These are phyloP conservation scores for Trichogramma evanescens DNA, from an alignment of 2,888 invertebrate species.

Conservation along the genomic window DNA sequence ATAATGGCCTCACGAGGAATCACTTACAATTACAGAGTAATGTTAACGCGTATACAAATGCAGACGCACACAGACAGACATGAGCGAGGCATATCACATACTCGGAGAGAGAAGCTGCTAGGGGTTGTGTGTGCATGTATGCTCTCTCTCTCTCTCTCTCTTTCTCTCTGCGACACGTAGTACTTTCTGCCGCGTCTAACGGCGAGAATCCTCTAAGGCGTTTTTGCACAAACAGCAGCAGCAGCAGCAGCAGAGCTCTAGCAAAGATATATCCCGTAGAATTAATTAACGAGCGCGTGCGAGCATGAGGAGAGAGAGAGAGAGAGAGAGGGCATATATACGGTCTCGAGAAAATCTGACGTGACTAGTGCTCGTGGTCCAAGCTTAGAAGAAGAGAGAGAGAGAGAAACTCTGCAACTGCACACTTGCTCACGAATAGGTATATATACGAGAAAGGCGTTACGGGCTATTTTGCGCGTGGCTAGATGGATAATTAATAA, in stretches of 20 bases:
- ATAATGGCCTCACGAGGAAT: conserved; percentile 3
- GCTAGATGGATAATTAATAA: conserved; percentile 33
- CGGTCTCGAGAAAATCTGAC: conserved; percentile 30
- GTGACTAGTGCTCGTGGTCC: conserved; percentile 31
- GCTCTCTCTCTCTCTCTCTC: not conserved
- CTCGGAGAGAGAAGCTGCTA: not conserved
- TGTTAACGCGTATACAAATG: not conserved
- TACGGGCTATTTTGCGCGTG: conserved; percentile 7
- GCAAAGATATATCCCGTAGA: conserved; percentile 21
- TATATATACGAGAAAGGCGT: conserved; percentile 1
- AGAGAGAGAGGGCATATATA: too few species aligned
- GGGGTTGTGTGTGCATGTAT: not conserved
- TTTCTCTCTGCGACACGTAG: not conserved
- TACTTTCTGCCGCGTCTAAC: too few species aligned
- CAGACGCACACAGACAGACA: not conserved
- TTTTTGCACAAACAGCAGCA: not conserved
- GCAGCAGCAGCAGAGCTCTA: not conserved
- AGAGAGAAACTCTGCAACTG: conserved; percentile 4
- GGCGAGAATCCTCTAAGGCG: conserved; percentile 13
- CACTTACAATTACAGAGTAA: not conserved
- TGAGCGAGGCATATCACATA: not conserved
- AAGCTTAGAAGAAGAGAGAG: conserved; percentile 26
- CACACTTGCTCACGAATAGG: conserved; percentile 2
- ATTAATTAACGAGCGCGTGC: conserved; percentile 36
- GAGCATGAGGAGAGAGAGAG: conserved; percentile 23